Evolutionary conservation across 2,888 invertebrate species (phyloP), one percentile per base, ranked within the genome.

Genomic region (Teleiodes luculella): DNA sequence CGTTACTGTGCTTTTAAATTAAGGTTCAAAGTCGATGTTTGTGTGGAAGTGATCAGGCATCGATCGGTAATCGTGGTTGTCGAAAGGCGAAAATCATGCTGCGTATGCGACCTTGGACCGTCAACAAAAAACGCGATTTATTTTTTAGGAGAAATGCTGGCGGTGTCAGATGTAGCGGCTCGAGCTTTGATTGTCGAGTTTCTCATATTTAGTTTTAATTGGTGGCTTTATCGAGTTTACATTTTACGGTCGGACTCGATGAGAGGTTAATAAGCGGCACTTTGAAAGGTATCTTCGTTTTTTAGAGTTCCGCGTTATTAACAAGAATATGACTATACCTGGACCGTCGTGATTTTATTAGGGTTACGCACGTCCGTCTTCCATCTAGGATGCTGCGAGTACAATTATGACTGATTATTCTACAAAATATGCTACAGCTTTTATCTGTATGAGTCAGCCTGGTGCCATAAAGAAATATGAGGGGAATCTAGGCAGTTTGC

Each of bases 151-250:
- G 80, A 84, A 86, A 84, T 78, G 78, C 75, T 66, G 74, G 82
- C 81, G 83, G 86, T 86, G 86, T 88, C 84, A 86, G 86, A 85
- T 86, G 78, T 84, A 86, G 88, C 88, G 88, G 89, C 86, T 78
- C 73, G 74, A 75, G 83, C 88, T 88, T 88, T 89, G 89, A 89
- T 85, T 88, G 85, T 83, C 78, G 81, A 86, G 76, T 83, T 86
- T 88, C 88, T 89, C 89, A 87, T 89, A 85, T 89, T 88, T 87
- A 88, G 88, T 88, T 89, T 89, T 89, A 89, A 89, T 89, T 89
- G 89, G 89, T 89, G 87, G 86, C 87, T 87, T 89, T 88, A 89
- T 88, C 88, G 87, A 87, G 88, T 89, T 89, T 89, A 89, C 88
- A 86, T 88, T 89, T 89, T 89, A 88, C 89, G 89, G 89, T 88